A percentile compares a stretch with the other conserved stretches of the same genome.
phyloP scores from a whole-genome alignment of 2,888 invertebrate species.

The Aelia acuminata region DNA sequence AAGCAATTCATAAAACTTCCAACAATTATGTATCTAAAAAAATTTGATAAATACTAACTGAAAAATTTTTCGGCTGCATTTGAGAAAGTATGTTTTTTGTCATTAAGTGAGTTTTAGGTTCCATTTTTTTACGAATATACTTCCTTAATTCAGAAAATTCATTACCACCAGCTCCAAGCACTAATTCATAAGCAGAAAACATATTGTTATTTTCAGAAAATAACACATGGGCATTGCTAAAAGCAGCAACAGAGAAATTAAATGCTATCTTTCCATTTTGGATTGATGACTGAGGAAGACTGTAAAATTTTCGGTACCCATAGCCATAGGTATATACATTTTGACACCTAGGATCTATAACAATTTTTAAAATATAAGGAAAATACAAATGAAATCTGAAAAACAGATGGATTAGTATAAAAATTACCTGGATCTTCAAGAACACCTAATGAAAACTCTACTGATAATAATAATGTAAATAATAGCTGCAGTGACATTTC shows the following conservation, averaged over 20 bases:
- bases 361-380: background rate
- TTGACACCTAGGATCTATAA: constrained; percentile 57
- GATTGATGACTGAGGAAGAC: constrained; percentile 56
- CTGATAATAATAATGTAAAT: background rate
- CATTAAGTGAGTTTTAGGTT: constrained; percentile 74
- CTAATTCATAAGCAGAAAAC: constrained; percentile 80
- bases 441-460: background rate
- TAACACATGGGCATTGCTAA: constrained; percentile 80
- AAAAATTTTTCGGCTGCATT: constrained; percentile 73
- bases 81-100: constrained; percentile 75
- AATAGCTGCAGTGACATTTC: background rate
- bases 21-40: too few species aligned
- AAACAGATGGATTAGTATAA: background rate
- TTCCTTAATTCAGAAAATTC: constrained; percentile 78
- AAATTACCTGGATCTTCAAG: background rate
- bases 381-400: background rate
- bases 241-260: constrained; percentile 78
- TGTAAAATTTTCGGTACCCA: constrained; percentile 61
- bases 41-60: constrained; percentile 75
- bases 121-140: constrained; percentile 71
- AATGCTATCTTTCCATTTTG: constrained; percentile 71
- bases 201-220: constrained; percentile 72
- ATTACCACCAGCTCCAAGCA: constrained; percentile 80
- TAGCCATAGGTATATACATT: constrained; percentile 60
- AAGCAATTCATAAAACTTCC: background rate